Base-by-base conservation (phyloP, 2,797 vertebrate genomes). In the Enteromius radiatus region DNA sequence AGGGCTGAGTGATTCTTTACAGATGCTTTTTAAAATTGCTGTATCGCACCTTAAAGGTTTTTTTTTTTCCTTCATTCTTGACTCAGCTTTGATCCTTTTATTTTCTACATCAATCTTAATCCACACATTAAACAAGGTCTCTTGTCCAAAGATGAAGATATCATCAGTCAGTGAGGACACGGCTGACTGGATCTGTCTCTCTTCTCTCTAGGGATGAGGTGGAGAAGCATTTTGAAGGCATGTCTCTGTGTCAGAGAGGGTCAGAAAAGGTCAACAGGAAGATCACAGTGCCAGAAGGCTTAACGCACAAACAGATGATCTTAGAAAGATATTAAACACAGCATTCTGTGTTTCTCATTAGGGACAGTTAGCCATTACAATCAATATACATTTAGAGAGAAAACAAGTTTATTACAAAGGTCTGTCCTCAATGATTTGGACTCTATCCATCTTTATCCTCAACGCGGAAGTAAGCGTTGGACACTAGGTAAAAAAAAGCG, bases 241-340 rank as follows among this genome's bases (percentile, higher is more conserved):
- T 17, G 14, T 47, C 96, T 99, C 80, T 98, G 94, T 86, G 98
- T 99, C 86, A 98, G 98, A 28, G 88, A 92, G 98, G 1, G 97
- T 99, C 87, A 99, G 28, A 98, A 97, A 99, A 99, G 89, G 97
- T 99, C 87, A 99, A 98, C 90, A 96, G 97, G 85, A 99, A 99
- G 93, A 98, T 98, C 92, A 99, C 97, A 0, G 97, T 99, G 47
- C 97, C 97, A 0, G 98, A 97, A 85, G 98, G 97, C 91, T 98
- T 88, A 95, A 2, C 26, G 52, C 36, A 38, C 6, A 17, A 11
- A 56, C 59, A 76, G 17, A 10, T 3, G n/a, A 23, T n/a, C 54
- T 36, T 45, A 38, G 7, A 23, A 47, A 17, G 12, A 65, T 43
- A 12, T 43, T 26, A 43, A 23, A 12, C 43, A 17, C 43, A 5